Evolutionary conservation across 1,140 invertebrate genomes (phyloP).

Genomic region (Eriosoma lanigerum): DNA sequence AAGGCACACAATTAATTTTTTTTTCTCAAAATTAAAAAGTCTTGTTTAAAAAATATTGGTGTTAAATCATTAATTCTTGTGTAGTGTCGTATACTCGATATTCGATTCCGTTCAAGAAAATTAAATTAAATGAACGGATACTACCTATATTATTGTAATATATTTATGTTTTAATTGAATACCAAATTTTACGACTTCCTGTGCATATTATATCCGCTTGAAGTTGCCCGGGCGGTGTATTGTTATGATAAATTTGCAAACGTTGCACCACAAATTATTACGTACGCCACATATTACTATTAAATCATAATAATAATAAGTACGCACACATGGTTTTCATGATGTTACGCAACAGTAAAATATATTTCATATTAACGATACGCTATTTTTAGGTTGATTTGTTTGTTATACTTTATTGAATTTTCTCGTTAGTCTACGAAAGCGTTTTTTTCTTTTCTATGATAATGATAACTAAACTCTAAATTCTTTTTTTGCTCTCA

Average conservation of each 20-base stretch:
- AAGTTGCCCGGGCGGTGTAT: not conserved
- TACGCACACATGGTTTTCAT: not conserved
- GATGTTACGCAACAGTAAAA: not conserved
- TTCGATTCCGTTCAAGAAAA: not conserved
- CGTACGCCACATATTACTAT: not conserved
- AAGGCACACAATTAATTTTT: too few relatives aligned
- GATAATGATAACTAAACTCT: constrained; percentile 1
- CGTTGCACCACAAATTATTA: not conserved
- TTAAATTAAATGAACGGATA: not conserved
- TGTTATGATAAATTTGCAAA: not conserved
- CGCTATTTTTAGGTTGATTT: not conserved
- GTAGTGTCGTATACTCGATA: too few relatives aligned
- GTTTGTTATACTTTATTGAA: not conserved
- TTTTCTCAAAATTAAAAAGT: too few relatives aligned
- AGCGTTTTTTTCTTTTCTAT: not conserved
- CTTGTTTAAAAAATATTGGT: too few relatives aligned
- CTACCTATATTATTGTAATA: not conserved
- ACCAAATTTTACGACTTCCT: not conserved
- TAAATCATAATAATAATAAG: not conserved
- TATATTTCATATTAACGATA: not conserved
- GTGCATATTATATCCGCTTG: not conserved
- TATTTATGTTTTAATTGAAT: not conserved
- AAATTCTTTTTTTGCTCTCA: constrained; percentile 7
- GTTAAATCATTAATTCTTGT: too few relatives aligned
- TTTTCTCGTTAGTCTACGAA: not conserved